Base-by-base conservation (phyloP, 2,113 vertebrate species). In the Nerophis lumbriciformis region DNA sequence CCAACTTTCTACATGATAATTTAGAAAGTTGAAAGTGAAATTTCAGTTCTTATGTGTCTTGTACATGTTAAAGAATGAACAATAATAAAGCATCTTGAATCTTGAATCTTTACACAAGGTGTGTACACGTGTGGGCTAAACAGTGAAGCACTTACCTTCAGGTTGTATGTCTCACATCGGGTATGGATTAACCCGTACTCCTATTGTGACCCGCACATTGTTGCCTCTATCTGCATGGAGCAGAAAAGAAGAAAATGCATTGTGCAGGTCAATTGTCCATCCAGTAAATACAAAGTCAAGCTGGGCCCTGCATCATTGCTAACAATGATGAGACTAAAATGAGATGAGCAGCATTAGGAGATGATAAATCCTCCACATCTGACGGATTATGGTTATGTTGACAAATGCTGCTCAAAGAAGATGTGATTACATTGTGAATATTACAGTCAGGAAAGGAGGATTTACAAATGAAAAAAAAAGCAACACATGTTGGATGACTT, bases 331-430 rank as follows among this genome's bases (percentile, higher is more conserved):
- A 85, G 85, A 73, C 81, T 80, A 80, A 86, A 89, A 89, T 83
- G 73, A 80, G 86, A 88, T 87, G 83, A 88, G 75, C 82, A 63
- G 83, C 80, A 86, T 89, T 89, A 87, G 75, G 65, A 72, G 61
- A 52, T 78, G 82, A 88, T 87, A 88, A 87, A 88, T 83, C 84
- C 82, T 28, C 79, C 70, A 76, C 85, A 85, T 85, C 81, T 80
- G 80, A 83, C 74, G 85, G 83, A 90, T 88, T 87, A 88, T 73
- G 68, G 71, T 84, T 81, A 78, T 86, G 87, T 86, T 88, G 76
- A 87, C 83, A 77, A 87, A 83, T 76, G 75, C 66, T 85, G 82
- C 85, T 78, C 78, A 82, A 87, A 84, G 77, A 76, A 88, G 85
- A 79, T 81, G 78, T 83, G 83, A 88, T 87, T 88, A 80, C 83